phyloP scores from a whole-genome alignment of 1,140 invertebrate genomes.

The Dendrolimus kikuchii region DNA sequence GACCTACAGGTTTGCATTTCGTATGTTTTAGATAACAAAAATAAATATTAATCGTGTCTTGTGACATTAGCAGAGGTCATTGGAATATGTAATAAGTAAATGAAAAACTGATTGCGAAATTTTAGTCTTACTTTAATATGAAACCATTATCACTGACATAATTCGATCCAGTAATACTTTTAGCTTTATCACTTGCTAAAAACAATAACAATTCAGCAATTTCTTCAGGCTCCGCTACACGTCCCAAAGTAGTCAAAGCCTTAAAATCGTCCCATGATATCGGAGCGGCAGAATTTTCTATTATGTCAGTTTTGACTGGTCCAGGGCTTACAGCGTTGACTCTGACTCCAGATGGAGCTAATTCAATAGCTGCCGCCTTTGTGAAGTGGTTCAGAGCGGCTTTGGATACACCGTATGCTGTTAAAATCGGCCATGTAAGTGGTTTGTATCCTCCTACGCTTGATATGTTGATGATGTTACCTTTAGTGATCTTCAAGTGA shows the following conservation, averaged over 20 bases:
- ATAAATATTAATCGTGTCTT: no score
- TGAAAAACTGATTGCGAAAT: no score
- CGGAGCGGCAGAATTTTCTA: background rate
- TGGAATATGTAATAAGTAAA: no score
- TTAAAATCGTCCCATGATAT: background rate
- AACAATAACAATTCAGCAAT: constrained; percentile 6
- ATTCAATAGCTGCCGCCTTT: background rate
- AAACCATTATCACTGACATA: constrained; percentile 3
- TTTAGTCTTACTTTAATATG: no score
- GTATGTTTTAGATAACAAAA: no score
- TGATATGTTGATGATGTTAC: constrained; percentile 3
- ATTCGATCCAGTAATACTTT: constrained; percentile 5
- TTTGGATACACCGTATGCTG: constrained; percentile 2
- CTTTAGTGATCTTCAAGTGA: background rate
- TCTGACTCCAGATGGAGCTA: no score
- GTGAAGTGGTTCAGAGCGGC: constrained; percentile 2
- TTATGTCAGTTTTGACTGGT: no score
- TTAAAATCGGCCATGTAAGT: no score
- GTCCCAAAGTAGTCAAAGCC: background rate
- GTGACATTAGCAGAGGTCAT: no score
- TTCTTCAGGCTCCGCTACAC: constrained; percentile 3
- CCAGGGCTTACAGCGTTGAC: no score
- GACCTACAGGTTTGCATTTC: no score
- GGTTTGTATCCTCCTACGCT: constrained; percentile 1
- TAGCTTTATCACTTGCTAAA: constrained; percentile 7